Evolutionary conservation across 2,888 invertebrate genomes (phyloP).

Genomic region (Dinocampus coccinellae): DNA sequence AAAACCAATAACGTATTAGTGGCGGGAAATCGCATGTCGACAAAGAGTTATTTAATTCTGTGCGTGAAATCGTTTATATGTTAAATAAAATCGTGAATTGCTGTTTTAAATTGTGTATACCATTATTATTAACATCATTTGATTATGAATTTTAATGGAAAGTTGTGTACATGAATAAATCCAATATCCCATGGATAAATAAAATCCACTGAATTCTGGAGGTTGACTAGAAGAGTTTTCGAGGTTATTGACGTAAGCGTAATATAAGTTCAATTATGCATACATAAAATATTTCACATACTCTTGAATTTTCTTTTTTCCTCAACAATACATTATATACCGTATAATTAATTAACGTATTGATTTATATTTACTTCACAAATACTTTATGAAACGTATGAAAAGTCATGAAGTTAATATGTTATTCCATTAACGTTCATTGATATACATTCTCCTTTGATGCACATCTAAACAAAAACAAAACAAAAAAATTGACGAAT

Average conservation of each 20-base stretch:
- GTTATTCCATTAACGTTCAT: constrained; percentile 12
- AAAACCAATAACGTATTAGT: too few species aligned
- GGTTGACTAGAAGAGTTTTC: not conserved
- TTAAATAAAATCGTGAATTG: too few species aligned
- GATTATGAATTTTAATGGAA: too few species aligned
- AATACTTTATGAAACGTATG: too few species aligned
- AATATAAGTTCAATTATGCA: not conserved
- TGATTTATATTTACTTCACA: not conserved
- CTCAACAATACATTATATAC: not conserved
- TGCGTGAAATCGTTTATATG: too few species aligned
- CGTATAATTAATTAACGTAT: not conserved
- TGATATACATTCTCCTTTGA: constrained; percentile 27
- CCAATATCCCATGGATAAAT: not conserved
- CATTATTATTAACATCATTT: too few species aligned
- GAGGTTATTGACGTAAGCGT: constrained; percentile 5
- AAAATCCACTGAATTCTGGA: too few species aligned
- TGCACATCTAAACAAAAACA: constrained; percentile 25
- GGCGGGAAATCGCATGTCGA: too few species aligned
- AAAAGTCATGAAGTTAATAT: not conserved
- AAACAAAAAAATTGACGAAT: too few species aligned
- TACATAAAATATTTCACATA: not conserved
- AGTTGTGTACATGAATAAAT: too few species aligned
- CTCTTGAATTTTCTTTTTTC: not conserved
- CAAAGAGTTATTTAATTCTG: too few species aligned
- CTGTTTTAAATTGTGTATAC: too few species aligned